These are phyloP conservation scores for Heterocephalus glaber DNA, from an alignment of 2,113 vertebrate species.

Conservation along the genomic window DNA sequence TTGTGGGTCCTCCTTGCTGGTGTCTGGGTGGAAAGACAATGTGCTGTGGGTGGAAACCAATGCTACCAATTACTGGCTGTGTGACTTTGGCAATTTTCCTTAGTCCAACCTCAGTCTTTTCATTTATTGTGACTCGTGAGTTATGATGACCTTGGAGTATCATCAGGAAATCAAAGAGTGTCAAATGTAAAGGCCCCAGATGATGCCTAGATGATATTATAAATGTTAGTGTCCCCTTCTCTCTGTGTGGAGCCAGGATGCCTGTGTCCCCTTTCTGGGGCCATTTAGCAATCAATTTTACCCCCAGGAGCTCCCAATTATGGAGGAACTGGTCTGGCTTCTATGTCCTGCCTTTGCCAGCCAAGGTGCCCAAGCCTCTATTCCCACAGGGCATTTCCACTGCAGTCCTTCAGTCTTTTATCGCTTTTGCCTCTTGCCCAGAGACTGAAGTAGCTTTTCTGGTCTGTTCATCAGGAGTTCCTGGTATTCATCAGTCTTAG, in stretches of 20 bases:
- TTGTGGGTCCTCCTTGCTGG: too few relatives aligned
- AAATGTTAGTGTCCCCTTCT: neutral
- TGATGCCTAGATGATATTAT: neutral
- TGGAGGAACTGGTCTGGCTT: fast-evolving
- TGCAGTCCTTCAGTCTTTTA: neutral
- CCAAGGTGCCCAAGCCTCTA: neutral
- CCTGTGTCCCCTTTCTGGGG: neutral
- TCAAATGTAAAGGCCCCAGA: neutral
- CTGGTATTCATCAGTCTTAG: neutral
- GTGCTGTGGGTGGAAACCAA: neutral
- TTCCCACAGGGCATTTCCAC: neutral
- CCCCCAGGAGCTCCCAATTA: neutral
- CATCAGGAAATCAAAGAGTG: neutral
- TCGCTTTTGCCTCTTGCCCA: neutral
- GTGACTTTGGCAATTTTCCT: neutral
- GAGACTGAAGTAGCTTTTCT: neutral
- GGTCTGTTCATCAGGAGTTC: neutral
- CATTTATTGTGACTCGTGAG: neutral
- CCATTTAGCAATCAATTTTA: neutral
- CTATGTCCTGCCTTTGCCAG: neutral
- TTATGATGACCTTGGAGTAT: neutral
- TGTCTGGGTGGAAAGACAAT: neutral
- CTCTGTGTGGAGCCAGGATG: fast-evolving
- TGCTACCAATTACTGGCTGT: neutral
- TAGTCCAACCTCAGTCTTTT: neutral